Evolutionary conservation across 2,797 vertebrate species (phyloP), one percentile per base, ranked within the genome.

Genomic region (Morus bassanus): DNA sequence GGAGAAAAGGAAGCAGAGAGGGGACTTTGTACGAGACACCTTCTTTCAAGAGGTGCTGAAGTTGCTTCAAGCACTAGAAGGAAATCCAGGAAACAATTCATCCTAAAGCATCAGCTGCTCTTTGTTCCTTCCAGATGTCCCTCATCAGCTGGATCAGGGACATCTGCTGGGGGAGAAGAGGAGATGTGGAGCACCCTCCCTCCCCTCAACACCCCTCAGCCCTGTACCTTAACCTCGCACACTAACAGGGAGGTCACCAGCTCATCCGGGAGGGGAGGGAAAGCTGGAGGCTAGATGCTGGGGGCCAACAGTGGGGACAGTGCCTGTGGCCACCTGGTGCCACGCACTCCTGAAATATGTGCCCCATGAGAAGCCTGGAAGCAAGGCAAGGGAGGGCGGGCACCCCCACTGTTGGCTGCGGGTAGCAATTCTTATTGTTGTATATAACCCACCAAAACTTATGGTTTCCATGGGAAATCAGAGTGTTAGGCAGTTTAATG

Each of bases 271-370:
- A 54, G 16, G 15, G 14, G 22, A 45, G 56, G 22, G 15, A 56
- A 68, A 27, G 51, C 63, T 54, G 46, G 21, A 24, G 39, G 33
- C 13, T 31, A 70, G 19, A 45, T 41, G 39, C 27, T 59, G 59
- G 28, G 18, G 19, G 10, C 30, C 23, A 25, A 11, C 21, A 23
- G 24, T 9, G 41, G 50, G 45, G 35, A 14, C 43, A 57, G 25
- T n/a, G 46, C n/a, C 56, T 46, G 77, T 1, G 7, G 30, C n/a
- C 41, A n/a, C 5, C 45, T 0, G 2, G 4, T 72, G 78, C 23
- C n/a, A 54, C 0, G 0, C 12, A 4, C 25, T 65, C 51, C 68
- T 70, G 63, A 33, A 68, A 83, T 0, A 0, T 10, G 35, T 4
- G 11, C n/a, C 46, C 37, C 18, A 6, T 10, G 39, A 65, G 37